These are phyloP conservation scores for Phocides pigmalion DNA, from an alignment of 1,140 invertebrate genomes.

Conservation along the genomic window DNA sequence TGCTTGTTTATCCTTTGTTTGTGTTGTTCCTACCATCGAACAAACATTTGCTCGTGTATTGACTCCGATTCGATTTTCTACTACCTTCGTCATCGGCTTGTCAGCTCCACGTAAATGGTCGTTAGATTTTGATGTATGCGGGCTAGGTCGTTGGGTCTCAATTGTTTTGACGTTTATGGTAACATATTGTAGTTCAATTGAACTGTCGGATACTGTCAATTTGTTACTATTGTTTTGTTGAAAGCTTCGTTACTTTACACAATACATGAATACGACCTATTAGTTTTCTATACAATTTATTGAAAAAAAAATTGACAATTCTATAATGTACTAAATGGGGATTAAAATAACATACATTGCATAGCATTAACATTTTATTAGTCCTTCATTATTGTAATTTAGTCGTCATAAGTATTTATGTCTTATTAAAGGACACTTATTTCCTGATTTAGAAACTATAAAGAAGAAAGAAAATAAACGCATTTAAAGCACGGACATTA, in stretches of 20 bases:
- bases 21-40: conserved; percentile 25
- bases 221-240: background rate
- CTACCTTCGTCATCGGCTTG: conserved; percentile 34
- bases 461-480: background rate
- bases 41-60: conserved; percentile 38
- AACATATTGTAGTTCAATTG: conserved; percentile 9
- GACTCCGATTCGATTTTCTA: conserved; percentile 36
- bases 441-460: no score
- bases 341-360: no score
- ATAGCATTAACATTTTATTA: no score
- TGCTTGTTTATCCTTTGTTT: conserved; percentile 37
- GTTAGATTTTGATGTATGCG: conserved; percentile 25
- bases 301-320: no score
- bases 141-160: conserved; percentile 7
- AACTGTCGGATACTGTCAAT: conserved; percentile 6
- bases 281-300: background rate
- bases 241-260: no score
- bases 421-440: no score
- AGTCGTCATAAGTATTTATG: no score
- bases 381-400: no score
- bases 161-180: conserved; percentile 25
- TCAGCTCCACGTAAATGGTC: conserved; percentile 10
- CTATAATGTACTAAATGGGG: no score
- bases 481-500: no score
- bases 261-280: no score